phyloP scores from a whole-genome alignment of 2,888 invertebrate genomes.

The Hyalella azteca region DNA sequence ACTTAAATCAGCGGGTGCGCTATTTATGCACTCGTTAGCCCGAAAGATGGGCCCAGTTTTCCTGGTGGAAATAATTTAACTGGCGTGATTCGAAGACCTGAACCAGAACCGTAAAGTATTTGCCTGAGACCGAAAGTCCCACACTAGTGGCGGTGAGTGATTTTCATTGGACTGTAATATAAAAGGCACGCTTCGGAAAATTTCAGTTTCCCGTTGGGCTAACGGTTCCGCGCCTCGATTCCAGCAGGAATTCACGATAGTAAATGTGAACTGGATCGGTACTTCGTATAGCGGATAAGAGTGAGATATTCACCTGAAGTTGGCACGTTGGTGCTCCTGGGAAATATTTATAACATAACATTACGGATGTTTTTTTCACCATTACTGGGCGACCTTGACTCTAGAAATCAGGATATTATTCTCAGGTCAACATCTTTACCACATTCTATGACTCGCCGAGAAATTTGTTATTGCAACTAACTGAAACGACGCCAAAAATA shows the following conservation, averaged over 20 bases:
- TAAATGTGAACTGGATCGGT: not conserved
- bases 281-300: not conserved
- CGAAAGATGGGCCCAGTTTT: conserved; percentile 26
- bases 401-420: no score
- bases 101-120: conserved; percentile 13
- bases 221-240: not conserved
- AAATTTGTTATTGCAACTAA: no score
- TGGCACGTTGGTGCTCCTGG: no score
- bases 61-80: conserved; percentile 32
- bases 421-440: no score
- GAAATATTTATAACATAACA: no score
- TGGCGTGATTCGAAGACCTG: conserved; percentile 13
- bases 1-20: not conserved
- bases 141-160: conserved; percentile 2
- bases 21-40: conserved; percentile 29
- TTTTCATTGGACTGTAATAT: conserved; percentile 14
- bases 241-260: not conserved
- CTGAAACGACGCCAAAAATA: no score
- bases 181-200: conserved; percentile 9
- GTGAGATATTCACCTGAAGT: not conserved
- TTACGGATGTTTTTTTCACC: no score
- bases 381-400: no score
- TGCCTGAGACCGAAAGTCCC: not conserved
- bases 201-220: not conserved
- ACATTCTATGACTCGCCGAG: no score